Base-by-base conservation (phyloP, 2,888 invertebrate genomes). In the Dasypogon diadema region DNA sequence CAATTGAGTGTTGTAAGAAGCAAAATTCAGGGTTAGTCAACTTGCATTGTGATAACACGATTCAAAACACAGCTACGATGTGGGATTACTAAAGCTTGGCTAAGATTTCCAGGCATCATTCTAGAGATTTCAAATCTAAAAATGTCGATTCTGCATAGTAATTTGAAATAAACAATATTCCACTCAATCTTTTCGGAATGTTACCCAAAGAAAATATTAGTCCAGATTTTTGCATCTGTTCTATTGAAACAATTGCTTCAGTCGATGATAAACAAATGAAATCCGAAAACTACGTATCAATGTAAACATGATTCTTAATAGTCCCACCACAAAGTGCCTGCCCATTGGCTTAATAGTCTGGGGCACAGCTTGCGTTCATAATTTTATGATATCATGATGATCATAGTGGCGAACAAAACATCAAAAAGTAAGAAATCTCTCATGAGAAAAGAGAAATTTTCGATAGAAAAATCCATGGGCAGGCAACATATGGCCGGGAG, bases 201-300 rank as follows among this genome's bases (percentile, higher is more conserved):
- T 30, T 10, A 30, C 21, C 60, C 37, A 21, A 60, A 30, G n/a
- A 8, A 37, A 37, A 60, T 37, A 10, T 30, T 60, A 10, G 37
- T 18, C 60, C 60, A 37, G 14, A 60, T 60, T 60, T 60, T 60
- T 30, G 60, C 60, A 60, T 60, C 60, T 60, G 60, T 60, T 60
- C 21, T 16, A 60, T 18, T 21, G 1, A 16, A 34, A 18, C 37
- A 34, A 60, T 60, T 14, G 60, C 18, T 60, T 37, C 37, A 37
- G 16, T 37, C 37, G 60, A 60, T 60, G 34, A 60, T 18, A 60
- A 60, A 60, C 60, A 60, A 58, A 60, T 60, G 26, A 58, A 60
- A 37, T 18, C 60, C 60, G 30, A 58, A 60, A 34, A 18, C 37
- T 21, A 42, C n/a, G n/a, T n/a, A n/a, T n/a, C n/a, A 37, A 60